Evolutionary conservation across 30 jellyfish, hydroid and myxozoan species (phyloP), one percentile per base, ranked within the genome.

Genomic region (Aurelia coerulea): DNA sequence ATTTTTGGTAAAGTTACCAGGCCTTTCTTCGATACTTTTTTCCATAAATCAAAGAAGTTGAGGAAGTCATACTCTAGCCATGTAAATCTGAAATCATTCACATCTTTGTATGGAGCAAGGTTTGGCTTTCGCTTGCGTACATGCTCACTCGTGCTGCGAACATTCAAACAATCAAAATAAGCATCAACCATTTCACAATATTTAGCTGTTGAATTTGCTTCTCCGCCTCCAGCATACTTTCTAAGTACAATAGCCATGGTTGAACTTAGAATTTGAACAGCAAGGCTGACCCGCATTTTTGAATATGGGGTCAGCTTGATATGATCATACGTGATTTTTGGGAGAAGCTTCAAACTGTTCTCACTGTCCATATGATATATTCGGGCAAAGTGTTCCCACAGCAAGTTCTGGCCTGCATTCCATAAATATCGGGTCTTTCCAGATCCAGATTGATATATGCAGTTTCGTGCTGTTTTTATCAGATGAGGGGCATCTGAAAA

Each of bases 101-200:
- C 31, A 2, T 90, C 68, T 49, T 4, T 74, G 74, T 56, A 84
- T 54, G 94, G 94, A 16, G 63, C 76, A 9, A 73, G 64, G 29
- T 12, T 12, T 41, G 10, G 53, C 74, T 84, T 63, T 15, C 76
- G 13, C 33, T 31, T 65, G 11, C 12, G 46, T 2, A 14, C 4
- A 14, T 62, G 65, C 67, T 84, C 94, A 4, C 74, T 37, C 13
- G 31, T 34, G 66, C 66, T 84, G 37, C 94, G 32, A 15, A 84
- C 88, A 84, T 84, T 84, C 56, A 59, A 3, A 68, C 88, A 84
- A 62, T 84, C 94, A 62, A 62, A 73, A 73, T 72, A 84, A 4
- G 19, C 11, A 29, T 84, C 88, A 56, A 84, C 10, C 68, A 54
- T 51, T 42, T 14, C 18, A 62, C 81, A 84, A 51, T 2, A 73